Base-by-base conservation (phyloP, 2,113 vertebrate species). In the Pycnonotus jocosus region DNA sequence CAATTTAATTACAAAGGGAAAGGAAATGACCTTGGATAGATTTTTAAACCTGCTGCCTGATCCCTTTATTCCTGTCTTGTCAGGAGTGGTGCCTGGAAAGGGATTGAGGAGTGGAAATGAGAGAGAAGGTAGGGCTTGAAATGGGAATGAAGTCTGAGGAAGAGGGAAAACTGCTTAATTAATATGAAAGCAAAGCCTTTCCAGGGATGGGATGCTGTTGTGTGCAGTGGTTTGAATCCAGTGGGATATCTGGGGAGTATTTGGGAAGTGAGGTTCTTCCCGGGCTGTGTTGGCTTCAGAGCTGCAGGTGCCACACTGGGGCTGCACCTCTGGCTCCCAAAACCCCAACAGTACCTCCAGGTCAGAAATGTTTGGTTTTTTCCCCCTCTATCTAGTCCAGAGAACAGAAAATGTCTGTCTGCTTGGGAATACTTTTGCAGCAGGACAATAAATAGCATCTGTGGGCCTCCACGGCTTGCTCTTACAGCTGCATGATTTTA, bases 31-130 rank as follows among this genome's bases (percentile, higher is more conserved):
- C 66, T 48, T 60, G 70, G 62, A 90, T 79, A 64, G 84, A 33
- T 76, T 93, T 94, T 93, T 94, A 82, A 95, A 93, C 90, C 53
- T 93, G 66, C 87, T 96, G 93, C 92, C 66, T 90, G 73, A 94
- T 91, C 90, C 78, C 23, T 90, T 91, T 90, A 71, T 94, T 95
- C 92, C 85, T 69, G 70, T 53, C 48, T 48, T 91, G 87, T 93
- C 87, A 87, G 53, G 71, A 90, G 38, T n/a, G n/a, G 81, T 90
- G 85, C 66, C 81, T 94, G 78, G 78, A 90, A 87, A 85, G 85
- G 73, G 70, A 79, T 17, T 88, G 79, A 70, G 74, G 58, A 79
- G 38, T 71, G 74, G 88, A 88, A 95, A 62, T 92, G 80, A 71
- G 27, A 66, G 45, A 82, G 79, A 45, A 77, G 35, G 30, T 48